Conservation (phyloP, 2,797 vertebrate genomes). For the Esox masquinongy region DNA sequence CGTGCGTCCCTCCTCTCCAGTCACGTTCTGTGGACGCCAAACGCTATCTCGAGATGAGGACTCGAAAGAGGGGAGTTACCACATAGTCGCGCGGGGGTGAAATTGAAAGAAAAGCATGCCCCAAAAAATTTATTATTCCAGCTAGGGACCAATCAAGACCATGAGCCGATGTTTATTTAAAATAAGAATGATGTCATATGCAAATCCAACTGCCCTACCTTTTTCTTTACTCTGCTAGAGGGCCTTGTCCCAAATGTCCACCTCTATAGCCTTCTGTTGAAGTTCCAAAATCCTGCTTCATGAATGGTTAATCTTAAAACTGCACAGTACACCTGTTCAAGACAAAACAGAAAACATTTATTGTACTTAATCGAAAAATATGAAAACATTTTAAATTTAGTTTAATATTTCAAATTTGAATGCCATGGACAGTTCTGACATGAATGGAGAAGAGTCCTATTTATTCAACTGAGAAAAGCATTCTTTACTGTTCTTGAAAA, state of each 20-base stretch:
- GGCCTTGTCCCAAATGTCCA: constrained; percentile 13
- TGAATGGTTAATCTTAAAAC: constrained; percentile 6
- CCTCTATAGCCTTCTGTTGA: background rate
- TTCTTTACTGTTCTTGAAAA: background rate
- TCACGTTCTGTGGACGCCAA: constrained; percentile 2
- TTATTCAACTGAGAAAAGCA: background rate
- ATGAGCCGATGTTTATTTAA: constrained; percentile 56
- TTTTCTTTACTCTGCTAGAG: background rate
- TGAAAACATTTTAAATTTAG: no score
- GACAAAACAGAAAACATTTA: no score
- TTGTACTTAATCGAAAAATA: no score
- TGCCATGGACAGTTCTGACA: background rate
- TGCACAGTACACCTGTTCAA: no score
- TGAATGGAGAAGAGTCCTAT: background rate
- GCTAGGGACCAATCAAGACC: constrained; percentile 54
- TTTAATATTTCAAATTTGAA: background rate
- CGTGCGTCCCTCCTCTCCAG: background rate
- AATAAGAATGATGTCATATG: constrained; percentile 60
- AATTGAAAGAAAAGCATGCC: constrained; percentile 37
- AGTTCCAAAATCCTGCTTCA: background rate
- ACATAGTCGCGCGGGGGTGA: constrained; percentile 29
- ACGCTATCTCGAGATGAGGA: constrained; percentile 34
- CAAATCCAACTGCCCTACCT: constrained; percentile 43
- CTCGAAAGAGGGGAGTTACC: constrained; percentile 30
- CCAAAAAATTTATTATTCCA: constrained; percentile 39